phyloP scores from a whole-genome alignment of 2,888 invertebrate genomes.

The Caenorhabditis macrosperma region DNA sequence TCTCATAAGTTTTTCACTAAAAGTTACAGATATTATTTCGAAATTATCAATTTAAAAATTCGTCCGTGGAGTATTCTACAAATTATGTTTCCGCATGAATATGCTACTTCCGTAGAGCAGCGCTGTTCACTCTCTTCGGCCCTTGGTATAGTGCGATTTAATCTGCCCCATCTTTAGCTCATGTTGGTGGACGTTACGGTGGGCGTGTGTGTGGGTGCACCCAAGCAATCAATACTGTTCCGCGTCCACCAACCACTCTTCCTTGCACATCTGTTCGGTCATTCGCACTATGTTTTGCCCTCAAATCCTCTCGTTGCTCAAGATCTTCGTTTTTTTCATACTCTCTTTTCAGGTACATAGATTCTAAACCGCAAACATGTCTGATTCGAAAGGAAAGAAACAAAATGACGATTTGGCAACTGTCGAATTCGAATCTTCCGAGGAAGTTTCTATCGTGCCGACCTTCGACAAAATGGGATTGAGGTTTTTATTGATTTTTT shows the following conservation, averaged over 20 bases:
- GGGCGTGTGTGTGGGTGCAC: background rate
- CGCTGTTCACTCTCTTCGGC: too few species aligned
- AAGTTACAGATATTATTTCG: background rate
- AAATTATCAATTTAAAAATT: too few species aligned
- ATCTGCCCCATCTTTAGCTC: too few species aligned
- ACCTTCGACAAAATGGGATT: constrained; percentile 94
- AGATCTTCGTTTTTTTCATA: background rate
- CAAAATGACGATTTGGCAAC: constrained; percentile 91
- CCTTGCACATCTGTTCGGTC: background rate
- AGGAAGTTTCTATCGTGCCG: constrained; percentile 95
- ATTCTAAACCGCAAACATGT: constrained; percentile 37
- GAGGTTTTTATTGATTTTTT: constrained; percentile 5
- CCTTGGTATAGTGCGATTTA: too few species aligned
- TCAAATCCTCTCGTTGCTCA: background rate
- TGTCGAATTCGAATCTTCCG: constrained; percentile 98
- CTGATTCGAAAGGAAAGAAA: constrained; percentile 57
- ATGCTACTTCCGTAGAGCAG: too few species aligned
- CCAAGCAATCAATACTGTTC: background rate
- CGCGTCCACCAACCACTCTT: background rate
- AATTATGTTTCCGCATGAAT: too few species aligned
- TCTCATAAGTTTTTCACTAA: background rate
- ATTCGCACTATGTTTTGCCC: background rate
- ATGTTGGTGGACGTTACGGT: too few species aligned
- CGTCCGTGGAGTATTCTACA: too few species aligned
- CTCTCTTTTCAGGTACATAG: background rate